phyloP scores from a whole-genome alignment of 2,888 invertebrate species.

The Halictus quadricinctus region DNA sequence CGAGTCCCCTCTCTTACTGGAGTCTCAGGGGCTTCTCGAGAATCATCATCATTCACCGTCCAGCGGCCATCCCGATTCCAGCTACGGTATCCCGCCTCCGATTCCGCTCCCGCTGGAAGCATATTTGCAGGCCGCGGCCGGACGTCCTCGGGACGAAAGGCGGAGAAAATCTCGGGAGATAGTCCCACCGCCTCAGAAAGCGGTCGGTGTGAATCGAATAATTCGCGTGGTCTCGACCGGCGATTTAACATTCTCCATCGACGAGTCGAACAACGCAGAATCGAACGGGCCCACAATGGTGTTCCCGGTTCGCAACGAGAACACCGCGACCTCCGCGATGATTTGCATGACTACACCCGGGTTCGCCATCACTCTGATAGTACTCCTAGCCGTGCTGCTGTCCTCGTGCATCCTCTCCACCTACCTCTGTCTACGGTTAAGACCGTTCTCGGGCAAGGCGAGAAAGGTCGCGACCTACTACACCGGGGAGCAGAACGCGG shows the following conservation, averaged over 20 bases:
- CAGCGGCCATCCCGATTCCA: constrained; percentile 84
- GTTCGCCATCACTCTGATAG: constrained; percentile 92
- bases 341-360: constrained; percentile 98
- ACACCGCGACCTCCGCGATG: constrained; percentile 80
- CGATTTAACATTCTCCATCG: constrained; percentile 92
- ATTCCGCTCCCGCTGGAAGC: constrained; percentile 85
- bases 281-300: constrained; percentile 86
- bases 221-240: constrained; percentile 96
- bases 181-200: constrained; percentile 87
- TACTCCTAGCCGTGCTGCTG: constrained; percentile 91
- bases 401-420: constrained; percentile 94
- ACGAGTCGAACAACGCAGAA: constrained; percentile 84
- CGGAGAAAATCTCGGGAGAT: constrained; percentile 86
- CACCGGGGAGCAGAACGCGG: constrained; percentile 71
- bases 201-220: constrained; percentile 94
- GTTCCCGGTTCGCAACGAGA: constrained; percentile 86
- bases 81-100: constrained; percentile 88
- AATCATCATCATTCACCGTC: constrained; percentile 78
- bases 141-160: constrained; percentile 89
- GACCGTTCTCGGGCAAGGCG: constrained; percentile 87
- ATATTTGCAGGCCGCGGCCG: constrained; percentile 86
- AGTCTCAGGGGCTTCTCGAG: constrained; percentile 83
- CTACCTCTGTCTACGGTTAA: constrained; percentile 91
- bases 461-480: constrained; percentile 78
- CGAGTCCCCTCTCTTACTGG: constrained; percentile 83